phyloP scores from a whole-genome alignment of 2,113 vertebrate genomes.

The Microcebus tavaratra region DNA sequence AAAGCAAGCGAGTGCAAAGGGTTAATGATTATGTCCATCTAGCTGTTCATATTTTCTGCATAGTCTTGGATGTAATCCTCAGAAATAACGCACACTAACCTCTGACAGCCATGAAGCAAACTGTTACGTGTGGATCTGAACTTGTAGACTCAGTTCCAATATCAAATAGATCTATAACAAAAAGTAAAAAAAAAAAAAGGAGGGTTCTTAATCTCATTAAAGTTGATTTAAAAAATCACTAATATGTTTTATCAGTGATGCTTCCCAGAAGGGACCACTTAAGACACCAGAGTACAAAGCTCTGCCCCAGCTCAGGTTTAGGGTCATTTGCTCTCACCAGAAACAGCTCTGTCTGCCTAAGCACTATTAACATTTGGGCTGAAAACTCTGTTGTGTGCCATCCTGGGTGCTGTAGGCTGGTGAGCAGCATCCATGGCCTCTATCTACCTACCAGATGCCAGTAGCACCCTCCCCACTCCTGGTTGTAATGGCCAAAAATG shows the following conservation, averaged over 20 bases:
- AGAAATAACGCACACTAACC: conserved; percentile 77
- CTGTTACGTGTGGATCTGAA: conserved; percentile 82
- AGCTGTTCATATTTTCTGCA: conserved; percentile 63
- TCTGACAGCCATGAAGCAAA: conserved; percentile 75
- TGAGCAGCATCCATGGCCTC: not conserved
- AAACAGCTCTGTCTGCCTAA: not conserved
- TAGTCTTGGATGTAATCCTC: conserved; percentile 79
- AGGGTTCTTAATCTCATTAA: conserved; percentile 55
- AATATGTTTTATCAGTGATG: conserved; percentile 26
- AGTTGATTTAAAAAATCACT: conserved; percentile 63
- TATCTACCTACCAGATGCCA: not conserved
- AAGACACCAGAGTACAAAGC: conserved; percentile 19
- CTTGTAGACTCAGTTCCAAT: conserved; percentile 77
- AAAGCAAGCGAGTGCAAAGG: too few relatives aligned
- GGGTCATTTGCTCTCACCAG: conserved; percentile 27
- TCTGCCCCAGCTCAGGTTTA: conserved; percentile 10
- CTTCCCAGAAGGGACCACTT: conserved; percentile 39
- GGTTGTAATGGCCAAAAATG: not conserved
- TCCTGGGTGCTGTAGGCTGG: not conserved
- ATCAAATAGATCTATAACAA: conserved; percentile 86
- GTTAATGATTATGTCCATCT: not conserved
- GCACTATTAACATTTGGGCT: not conserved
- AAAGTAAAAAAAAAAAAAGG: not conserved
- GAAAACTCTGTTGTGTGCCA: not conserved
- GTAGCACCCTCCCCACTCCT: not conserved